These are phyloP conservation scores for Tiliacea aurago DNA, from an alignment of 2,888 invertebrate genomes.

Conservation along the genomic window DNA sequence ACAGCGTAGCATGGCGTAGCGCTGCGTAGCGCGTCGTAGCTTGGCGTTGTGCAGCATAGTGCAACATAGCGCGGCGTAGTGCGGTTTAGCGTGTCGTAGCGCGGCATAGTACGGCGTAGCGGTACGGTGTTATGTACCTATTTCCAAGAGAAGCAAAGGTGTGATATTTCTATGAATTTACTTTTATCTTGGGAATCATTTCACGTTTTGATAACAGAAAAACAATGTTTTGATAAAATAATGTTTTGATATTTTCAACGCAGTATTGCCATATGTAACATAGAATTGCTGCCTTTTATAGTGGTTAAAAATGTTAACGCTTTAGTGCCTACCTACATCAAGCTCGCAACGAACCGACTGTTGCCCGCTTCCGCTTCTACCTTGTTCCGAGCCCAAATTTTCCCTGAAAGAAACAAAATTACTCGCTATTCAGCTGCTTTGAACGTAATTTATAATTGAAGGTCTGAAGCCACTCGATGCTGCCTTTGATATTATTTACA, in stretches of 20 bases:
- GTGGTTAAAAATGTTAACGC: not conserved
- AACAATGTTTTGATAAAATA: not conserved
- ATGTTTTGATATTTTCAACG: too few relatives aligned
- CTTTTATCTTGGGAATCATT: not conserved
- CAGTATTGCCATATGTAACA: not conserved
- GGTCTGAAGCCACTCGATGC: conserved; percentile 68
- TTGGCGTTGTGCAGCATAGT: too few relatives aligned
- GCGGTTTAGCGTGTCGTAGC: not conserved
- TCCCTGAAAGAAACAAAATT: conserved; percentile 74
- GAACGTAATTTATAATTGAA: conserved; percentile 75
- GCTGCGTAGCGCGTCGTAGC: not conserved
- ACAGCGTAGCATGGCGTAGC: not conserved
- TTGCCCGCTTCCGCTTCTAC: conserved; percentile 26
- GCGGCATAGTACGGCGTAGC: not conserved
- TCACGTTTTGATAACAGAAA: not conserved
- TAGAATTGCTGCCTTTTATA: not conserved
- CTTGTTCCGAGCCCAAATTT: conserved; percentile 33
- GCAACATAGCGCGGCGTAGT: not conserved
- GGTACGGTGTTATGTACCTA: too few relatives aligned
- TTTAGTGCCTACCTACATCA: not conserved
- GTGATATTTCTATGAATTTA: not conserved
- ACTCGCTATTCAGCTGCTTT: conserved; percentile 73
- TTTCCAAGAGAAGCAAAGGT: not conserved
- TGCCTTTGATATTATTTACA: conserved; percentile 67
- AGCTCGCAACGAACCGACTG: not conserved